Percentiles rank a stretch among this genome's conserved stretches.
Conservation (phyloP, 2,113 vertebrate species). For the Potamarius usumacintae region DNA sequence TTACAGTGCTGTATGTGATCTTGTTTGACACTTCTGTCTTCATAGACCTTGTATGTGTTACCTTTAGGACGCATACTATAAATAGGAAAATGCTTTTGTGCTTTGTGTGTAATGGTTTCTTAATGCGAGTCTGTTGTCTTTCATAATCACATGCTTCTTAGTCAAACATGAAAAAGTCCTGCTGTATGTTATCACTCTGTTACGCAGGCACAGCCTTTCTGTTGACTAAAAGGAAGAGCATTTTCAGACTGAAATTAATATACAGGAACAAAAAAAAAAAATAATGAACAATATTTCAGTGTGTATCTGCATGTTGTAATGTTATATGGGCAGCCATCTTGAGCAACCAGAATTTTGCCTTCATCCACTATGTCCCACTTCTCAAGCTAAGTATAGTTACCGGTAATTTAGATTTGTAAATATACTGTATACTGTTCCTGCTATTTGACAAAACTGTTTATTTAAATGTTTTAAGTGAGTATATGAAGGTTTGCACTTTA, state of each 20-base stretch:
- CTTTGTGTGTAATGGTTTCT: neutral
- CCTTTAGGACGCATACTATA: neutral
- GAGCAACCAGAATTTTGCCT: neutral
- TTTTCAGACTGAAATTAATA: neutral
- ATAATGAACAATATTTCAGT: neutral
- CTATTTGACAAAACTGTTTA: neutral
- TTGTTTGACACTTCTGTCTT: constrained; percentile 23
- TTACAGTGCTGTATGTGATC: neutral
- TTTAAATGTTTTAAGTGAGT: neutral
- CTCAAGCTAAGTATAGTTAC: neutral
- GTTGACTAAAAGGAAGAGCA: neutral
- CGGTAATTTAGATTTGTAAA: neutral
- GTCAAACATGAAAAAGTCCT: neutral
- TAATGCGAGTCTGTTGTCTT: neutral
- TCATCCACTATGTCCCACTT: neutral
- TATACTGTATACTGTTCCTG: neutral
- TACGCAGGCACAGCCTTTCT: neutral
- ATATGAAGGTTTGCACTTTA: neutral
- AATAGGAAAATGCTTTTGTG: constrained; percentile 23
- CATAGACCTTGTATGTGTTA: constrained; percentile 2
- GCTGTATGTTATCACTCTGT: constrained; percentile 18
- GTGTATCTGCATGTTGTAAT: neutral
- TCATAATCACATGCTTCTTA: neutral
- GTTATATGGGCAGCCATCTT: neutral
- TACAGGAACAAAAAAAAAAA: neutral